phyloP scores from a whole-genome alignment of 2,113 vertebrate genomes.

The Gymnogyps californianus region DNA sequence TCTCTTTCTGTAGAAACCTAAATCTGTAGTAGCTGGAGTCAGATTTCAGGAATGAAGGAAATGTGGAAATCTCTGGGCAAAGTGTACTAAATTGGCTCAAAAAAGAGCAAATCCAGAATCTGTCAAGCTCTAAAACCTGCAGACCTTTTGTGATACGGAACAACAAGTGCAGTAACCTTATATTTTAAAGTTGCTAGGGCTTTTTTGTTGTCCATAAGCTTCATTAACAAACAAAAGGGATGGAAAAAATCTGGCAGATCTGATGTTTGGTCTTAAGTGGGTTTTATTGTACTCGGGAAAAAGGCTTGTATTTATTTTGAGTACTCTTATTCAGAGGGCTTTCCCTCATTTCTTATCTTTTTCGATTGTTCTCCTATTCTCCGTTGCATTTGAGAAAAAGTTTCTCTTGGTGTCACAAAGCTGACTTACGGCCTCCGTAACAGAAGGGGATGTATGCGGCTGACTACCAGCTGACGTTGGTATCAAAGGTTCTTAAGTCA shows the following conservation, averaged over 20 bases:
- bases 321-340: too few species aligned
- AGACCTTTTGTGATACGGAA: not conserved
- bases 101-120: not conserved
- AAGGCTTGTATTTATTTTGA: too few species aligned
- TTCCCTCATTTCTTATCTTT: too few species aligned
- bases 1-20: not conserved
- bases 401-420: too few species aligned
- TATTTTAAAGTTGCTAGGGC: not conserved
- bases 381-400: too few species aligned
- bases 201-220: not conserved
- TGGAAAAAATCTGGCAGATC: not conserved
- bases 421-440: too few species aligned
- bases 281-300: too few species aligned
- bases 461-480: too few species aligned
- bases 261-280: not conserved
- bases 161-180: fast-evolving
- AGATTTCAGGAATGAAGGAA: not conserved
- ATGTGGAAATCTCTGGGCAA: not conserved
- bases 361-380: too few species aligned
- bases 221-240: not conserved
- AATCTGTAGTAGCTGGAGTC: not conserved
- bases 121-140: not conserved
- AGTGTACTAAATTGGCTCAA: not conserved
- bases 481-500: too few species aligned
- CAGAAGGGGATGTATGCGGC: too few species aligned